Conservation (phyloP, 1,140 invertebrate species). For the Gonatopus flavifemur region DNA sequence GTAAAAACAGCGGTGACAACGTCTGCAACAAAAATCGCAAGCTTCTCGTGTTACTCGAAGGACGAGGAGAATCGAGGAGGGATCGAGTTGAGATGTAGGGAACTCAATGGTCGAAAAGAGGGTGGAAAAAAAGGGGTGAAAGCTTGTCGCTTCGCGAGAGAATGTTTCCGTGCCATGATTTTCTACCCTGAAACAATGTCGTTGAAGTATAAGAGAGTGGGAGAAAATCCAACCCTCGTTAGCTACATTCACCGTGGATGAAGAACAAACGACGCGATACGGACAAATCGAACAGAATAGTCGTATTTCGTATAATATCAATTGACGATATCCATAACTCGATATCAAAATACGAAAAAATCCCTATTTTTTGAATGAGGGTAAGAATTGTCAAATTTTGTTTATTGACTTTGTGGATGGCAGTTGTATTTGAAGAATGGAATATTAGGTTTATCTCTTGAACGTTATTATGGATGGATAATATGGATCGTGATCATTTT, state of each 20-base stretch:
- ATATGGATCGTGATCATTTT: too few species aligned
- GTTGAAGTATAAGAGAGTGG: conserved; percentile 28
- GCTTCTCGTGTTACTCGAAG: neutral
- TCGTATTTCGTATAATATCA: too few species aligned
- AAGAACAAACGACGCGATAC: too few species aligned
- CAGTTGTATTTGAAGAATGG: too few species aligned
- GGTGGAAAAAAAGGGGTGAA: neutral
- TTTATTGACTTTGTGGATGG: too few species aligned
- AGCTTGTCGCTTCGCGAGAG: neutral
- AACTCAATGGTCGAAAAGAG: neutral
- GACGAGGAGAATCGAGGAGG: conserved; percentile 1
- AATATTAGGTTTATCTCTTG: too few species aligned
- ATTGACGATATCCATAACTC: too few species aligned
- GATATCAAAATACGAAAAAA: too few species aligned
- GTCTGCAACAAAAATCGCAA: neutral
- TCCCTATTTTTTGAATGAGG: too few species aligned
- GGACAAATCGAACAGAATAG: too few species aligned
- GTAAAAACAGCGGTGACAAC: neutral
- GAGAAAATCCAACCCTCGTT: conserved; percentile 31
- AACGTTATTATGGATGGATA: too few species aligned
- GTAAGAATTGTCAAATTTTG: too few species aligned
- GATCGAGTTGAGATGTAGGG: neutral
- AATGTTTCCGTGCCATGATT: conserved; percentile 9
- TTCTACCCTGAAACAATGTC: conserved; percentile 19
- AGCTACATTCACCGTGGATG: conserved; percentile 20